Evolutionary conservation across 2,113 vertebrate species (phyloP), one percentile per base, ranked within the genome.

Genomic region (Connochaetes taurinus): DNA sequence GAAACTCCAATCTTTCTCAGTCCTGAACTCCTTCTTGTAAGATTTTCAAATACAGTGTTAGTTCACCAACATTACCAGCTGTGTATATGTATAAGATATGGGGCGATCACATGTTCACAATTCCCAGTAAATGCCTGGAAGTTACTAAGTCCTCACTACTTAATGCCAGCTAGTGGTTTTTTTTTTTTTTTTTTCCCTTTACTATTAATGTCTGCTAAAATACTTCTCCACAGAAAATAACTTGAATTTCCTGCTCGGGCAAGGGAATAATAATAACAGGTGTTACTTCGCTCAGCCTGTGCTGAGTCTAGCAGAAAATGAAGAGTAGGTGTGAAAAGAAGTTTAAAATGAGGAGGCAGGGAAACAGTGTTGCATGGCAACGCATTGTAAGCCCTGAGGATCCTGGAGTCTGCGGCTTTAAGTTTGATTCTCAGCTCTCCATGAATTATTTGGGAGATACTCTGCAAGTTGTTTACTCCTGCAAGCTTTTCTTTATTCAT

Each of bases 121-220:
- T 87, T 19, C 47, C 6, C 27, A 17, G 0, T 80, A 74, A 16
- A 33, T 64, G 19, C 4, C 7, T 58, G 29, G 4, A 87, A 52
- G 62, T 81, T 94, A 57, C 52, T 23, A n/a, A n/a, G 36, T 58
- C 29, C 50, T 47, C 27, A 74, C 21, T n/a, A 40, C 7, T 15
- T 55, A 87, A 11, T n/a, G 21, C 2, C 53, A 31, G 16, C 8
- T 74, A 45, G 17, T 82, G 6, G 8, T 40, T 9, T 23, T 52
- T 11, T 40, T 9, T 23, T 52, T 11, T 43, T 50, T 84, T 82
- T 45, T 50, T 78, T 31, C 40, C 25, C 86, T 31, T 53, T 60
- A 58, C 36, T 78, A 45, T 71, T 78, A 88, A 60, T 67, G 31
- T 97, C 87, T 97, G 74, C 62, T 87, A 64, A 92, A 95, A 36